Percentiles rank a stretch among this genome's conserved stretches.
These are phyloP conservation scores for Apostichopus japonicus DNA, from an alignment of 35 echinoderm and acorn worm species.

Conservation along the genomic window DNA sequence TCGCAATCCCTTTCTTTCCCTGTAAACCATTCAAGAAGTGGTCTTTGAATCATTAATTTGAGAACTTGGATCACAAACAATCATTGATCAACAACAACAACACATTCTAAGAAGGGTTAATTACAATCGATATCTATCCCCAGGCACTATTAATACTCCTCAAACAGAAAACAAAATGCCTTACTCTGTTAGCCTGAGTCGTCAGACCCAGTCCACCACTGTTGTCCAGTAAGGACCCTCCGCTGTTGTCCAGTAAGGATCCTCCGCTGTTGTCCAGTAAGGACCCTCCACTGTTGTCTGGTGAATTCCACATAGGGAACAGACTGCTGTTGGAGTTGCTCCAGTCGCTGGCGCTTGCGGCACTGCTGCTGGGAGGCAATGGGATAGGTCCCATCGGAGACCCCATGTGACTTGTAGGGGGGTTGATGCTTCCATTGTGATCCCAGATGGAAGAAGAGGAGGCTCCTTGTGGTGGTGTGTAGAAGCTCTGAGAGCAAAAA, in stretches of 20 bases:
- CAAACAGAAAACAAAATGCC: background rate
- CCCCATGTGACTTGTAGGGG: background rate
- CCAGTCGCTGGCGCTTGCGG: background rate
- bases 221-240: constrained; percentile 30
- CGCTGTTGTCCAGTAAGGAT: background rate
- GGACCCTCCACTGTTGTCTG: background rate
- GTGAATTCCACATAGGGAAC: constrained; percentile 64
- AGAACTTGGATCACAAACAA: too few species aligned
- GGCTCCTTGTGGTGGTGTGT: constrained; percentile 10
- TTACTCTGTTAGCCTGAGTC: constrained; percentile 7
- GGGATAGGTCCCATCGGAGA: background rate
- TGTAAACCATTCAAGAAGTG: too few species aligned
- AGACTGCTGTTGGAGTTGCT: constrained; percentile 57
- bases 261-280: background rate
- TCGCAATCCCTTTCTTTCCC: too few species aligned
- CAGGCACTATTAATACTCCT: too few species aligned
- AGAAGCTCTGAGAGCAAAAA: constrained; percentile 7
- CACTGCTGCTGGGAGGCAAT: background rate
- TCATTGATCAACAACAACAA: too few species aligned
- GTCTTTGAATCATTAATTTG: too few species aligned
- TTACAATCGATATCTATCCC: too few species aligned
- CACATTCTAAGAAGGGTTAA: too few species aligned
- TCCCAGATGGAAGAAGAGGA: constrained; percentile 19
- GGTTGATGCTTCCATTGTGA: background rate
- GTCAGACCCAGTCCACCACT: constrained; percentile 29